These are phyloP conservation scores for Lates japonicus DNA, from an alignment of 2,797 vertebrate genomes.

Conservation along the genomic window DNA sequence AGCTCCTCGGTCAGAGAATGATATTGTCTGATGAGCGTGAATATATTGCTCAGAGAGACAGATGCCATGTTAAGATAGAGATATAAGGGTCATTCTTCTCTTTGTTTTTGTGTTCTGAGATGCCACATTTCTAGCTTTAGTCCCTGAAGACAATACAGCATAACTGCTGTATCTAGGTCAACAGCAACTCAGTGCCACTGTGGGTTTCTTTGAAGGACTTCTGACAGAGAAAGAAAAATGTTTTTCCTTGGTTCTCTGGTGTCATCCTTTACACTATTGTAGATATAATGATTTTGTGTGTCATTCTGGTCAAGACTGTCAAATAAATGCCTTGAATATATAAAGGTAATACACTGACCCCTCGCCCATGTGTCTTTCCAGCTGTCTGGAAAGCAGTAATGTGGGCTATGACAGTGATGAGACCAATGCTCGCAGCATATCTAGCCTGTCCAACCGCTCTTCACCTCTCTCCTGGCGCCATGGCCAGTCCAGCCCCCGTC, in stretches of 20 bases:
- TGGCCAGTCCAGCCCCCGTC: conserved; percentile 95
- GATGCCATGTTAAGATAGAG: neutral
- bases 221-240: conserved; percentile 22
- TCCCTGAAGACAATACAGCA: conserved; percentile 47
- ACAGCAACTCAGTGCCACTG: conserved; percentile 32
- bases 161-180: conserved; percentile 62
- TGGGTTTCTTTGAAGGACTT: conserved; percentile 55
- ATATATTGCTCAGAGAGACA: neutral
- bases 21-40: neutral
- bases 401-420: conserved; percentile 97
- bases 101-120: conserved; percentile 44
- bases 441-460: conserved; percentile 97
- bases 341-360: conserved; percentile 16
- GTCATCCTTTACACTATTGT: conserved; percentile 2
- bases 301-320: neutral
- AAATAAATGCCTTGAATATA: neutral
- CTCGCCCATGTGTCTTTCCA: conserved; percentile 65
- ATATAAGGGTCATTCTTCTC: conserved; percentile 10
- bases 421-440: conserved; percentile 94
- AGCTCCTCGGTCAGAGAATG: neutral
- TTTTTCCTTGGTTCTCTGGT: conserved; percentile 10
- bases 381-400: conserved; percentile 92
- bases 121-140: conserved; percentile 33
- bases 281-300: neutral
- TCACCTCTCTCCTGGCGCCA: conserved; percentile 98